These are phyloP conservation scores for Eulemur macaco DNA, from an alignment of 2,113 vertebrate genomes.

Conservation along the genomic window DNA sequence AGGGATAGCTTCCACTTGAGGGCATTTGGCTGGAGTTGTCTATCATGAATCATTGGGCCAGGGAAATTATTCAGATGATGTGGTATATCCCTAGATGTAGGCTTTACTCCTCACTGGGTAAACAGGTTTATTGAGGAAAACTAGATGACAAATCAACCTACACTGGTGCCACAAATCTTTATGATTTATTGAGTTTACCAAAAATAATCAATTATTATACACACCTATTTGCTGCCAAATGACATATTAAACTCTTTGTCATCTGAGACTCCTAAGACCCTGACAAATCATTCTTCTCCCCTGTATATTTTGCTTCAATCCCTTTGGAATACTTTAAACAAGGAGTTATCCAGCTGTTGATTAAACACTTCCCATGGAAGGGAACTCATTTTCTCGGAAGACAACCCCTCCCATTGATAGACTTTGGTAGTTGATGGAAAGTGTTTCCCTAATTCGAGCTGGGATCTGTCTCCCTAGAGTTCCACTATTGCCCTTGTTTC, in stretches of 20 bases:
- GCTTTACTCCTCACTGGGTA: neutral
- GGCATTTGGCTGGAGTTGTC: slow-evolving; percentile 45
- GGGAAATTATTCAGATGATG: neutral
- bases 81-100: neutral
- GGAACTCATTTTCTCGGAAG: neutral
- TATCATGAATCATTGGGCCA: neutral
- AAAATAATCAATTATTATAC: neutral
- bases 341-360: neutral
- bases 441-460: neutral
- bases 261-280: neutral
- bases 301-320: neutral
- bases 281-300: neutral
- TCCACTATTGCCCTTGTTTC: neutral
- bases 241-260: neutral
- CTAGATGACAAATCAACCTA: neutral
- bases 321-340: neutral
- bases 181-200: neutral
- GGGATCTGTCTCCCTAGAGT: neutral
- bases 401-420: neutral
- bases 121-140: neutral
- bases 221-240: neutral
- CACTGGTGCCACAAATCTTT: neutral
- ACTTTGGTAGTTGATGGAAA: neutral
- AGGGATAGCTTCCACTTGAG: slow-evolving; percentile 52
- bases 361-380: neutral